These are phyloP conservation scores for Ophion costatus DNA, from an alignment of 2,888 invertebrate species.

Conservation along the genomic window DNA sequence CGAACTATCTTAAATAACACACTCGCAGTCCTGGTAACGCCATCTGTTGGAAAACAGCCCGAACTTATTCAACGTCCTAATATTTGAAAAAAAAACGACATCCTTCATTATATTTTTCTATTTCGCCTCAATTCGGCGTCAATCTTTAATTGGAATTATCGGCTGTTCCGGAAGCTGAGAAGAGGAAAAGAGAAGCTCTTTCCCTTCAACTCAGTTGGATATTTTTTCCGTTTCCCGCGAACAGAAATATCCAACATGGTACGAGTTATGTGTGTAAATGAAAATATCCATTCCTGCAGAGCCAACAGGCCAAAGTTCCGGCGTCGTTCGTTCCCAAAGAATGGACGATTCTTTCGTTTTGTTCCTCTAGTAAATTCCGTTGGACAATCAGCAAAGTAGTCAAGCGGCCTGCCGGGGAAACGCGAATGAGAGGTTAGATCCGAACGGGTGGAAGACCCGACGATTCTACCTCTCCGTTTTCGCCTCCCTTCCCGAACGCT, in stretches of 20 bases:
- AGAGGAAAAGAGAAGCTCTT: not conserved
- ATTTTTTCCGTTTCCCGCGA: not conserved
- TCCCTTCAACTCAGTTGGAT: not conserved
- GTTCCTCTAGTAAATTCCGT: not conserved
- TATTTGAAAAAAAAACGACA: too few species aligned
- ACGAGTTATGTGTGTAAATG: not conserved
- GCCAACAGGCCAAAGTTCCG: not conserved
- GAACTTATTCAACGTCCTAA: too few species aligned
- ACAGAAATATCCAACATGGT: not conserved
- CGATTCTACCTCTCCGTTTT: not conserved
- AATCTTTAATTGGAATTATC: not conserved
- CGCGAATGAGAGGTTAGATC: not conserved
- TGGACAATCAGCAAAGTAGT: conserved; percentile 7
- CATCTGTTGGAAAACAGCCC: too few species aligned
- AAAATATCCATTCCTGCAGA: not conserved
- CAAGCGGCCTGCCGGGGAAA: conserved; percentile 18
- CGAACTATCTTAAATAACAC: too few species aligned
- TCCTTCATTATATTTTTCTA: not conserved
- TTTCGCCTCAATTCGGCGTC: not conserved
- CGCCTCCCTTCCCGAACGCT: not conserved
- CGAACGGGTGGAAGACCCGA: not conserved
- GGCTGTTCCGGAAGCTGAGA: not conserved
- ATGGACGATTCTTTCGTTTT: conserved; percentile 7
- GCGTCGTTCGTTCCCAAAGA: conserved; percentile 8
- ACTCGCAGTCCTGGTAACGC: too few species aligned